phyloP scores from a whole-genome alignment of 2,113 vertebrate genomes.

The Nipponia nippon region DNA sequence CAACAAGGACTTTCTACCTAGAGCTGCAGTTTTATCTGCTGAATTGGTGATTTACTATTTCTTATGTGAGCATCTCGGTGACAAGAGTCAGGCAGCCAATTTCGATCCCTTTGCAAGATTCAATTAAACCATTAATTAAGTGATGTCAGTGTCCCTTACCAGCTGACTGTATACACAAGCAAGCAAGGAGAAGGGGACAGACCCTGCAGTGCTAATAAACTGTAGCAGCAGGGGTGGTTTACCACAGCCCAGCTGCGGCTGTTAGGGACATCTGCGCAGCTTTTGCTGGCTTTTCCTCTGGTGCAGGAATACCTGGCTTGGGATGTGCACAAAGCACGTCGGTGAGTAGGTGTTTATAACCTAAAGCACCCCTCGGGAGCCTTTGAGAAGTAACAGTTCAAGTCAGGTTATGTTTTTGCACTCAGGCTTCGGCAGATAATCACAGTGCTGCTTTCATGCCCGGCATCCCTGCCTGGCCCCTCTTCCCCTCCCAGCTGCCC shows the following conservation, averaged over 20 bases:
- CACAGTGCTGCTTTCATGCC: not conserved
- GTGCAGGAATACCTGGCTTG: not conserved
- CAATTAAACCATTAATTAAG: conserved; percentile 48
- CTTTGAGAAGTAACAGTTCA: not conserved
- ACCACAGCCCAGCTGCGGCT: not conserved
- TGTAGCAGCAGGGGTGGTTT: conserved; percentile 19
- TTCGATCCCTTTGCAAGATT: conserved; percentile 31
- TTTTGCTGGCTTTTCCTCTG: not conserved
- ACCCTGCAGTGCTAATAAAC: conserved; percentile 18
- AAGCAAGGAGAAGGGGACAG: not conserved
- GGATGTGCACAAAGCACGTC: not conserved
- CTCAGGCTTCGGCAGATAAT: not conserved
- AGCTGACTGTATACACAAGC: not conserved
- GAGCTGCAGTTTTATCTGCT: conserved; percentile 4
- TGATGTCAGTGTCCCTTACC: conserved; percentile 47
- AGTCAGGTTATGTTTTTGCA: not conserved
- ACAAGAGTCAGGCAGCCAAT: conserved; percentile 4
- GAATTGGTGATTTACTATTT: conserved; percentile 30
- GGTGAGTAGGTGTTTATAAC: not conserved
- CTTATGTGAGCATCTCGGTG: not conserved
- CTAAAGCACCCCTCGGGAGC: not conserved
- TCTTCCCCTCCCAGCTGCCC: not conserved
- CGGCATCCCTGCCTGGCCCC: not conserved
- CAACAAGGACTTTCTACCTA: not conserved
- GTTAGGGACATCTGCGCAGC: not conserved